These are phyloP conservation scores for Gallinago jamesoni DNA, from an alignment of 2,113 vertebrate genomes.

Conservation along the genomic window DNA sequence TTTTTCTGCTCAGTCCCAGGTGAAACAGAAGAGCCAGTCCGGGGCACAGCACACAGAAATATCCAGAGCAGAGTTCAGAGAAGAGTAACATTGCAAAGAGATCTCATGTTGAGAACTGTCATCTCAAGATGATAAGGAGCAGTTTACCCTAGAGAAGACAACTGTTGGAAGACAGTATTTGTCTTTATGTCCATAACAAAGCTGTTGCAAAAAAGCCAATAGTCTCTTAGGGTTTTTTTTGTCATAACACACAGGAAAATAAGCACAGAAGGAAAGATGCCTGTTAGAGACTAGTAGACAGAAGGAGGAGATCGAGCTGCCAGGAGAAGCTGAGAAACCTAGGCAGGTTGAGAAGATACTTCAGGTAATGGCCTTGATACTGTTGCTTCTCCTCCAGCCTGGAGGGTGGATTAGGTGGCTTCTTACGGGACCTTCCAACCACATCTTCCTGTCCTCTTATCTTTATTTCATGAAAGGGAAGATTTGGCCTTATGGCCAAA, in stretches of 20 bases:
- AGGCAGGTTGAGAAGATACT: neutral
- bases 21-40: neutral
- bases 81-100: neutral
- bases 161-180: neutral
- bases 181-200: neutral
- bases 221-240: neutral
- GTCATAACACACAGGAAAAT: neutral
- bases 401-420: neutral
- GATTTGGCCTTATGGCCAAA: neutral
- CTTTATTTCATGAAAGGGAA: neutral
- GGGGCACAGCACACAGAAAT: neutral
- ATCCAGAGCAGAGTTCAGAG: neutral
- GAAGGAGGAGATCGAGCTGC: neutral
- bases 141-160: neutral
- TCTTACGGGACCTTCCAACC: neutral
- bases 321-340: neutral
- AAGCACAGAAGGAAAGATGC: neutral
- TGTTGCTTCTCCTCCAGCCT: neutral
- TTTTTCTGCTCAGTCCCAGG: neutral
- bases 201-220: neutral
- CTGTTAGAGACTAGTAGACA: neutral
- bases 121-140: neutral
- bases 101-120: neutral
- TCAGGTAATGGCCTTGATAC: neutral
- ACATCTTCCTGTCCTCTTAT: neutral